These are phyloP conservation scores for Chrysogorgia sp. DNA, from an alignment of 92 coral and sea anemone genomes.

Conservation along the genomic window DNA sequence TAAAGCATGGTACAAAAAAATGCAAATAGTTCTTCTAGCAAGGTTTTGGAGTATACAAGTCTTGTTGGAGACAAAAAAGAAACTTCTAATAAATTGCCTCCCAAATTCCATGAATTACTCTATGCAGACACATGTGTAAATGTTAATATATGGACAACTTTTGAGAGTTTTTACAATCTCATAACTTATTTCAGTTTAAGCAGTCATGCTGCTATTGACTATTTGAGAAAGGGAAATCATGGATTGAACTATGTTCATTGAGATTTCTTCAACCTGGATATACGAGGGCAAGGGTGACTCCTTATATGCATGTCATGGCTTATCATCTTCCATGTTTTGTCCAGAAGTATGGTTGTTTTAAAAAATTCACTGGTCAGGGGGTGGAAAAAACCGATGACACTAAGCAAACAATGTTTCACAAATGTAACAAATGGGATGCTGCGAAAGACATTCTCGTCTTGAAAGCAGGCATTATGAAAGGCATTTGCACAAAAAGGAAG, in stretches of 20 bases:
- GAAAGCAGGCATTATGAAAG: slow-evolving; percentile 26
- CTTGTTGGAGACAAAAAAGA: slow-evolving; percentile 51
- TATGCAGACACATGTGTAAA: slow-evolving; percentile 32
- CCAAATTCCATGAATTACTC: slow-evolving; percentile 23
- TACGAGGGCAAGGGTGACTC: slow-evolving; percentile 58
- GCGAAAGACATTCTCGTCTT: background rate
- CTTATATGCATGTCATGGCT: slow-evolving; percentile 60
- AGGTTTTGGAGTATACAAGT: slow-evolving; percentile 45
- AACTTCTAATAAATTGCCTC: slow-evolving; percentile 21
- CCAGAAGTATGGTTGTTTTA: slow-evolving; percentile 41
- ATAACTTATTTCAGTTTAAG: slow-evolving; percentile 41
- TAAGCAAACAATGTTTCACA: slow-evolving; percentile 5
- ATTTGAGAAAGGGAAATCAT: slow-evolving; percentile 52
- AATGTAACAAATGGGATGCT: slow-evolving; percentile 17
- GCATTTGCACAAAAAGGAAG: background rate
- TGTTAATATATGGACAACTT: slow-evolving; percentile 47
- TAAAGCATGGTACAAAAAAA: slow-evolving; percentile 48
- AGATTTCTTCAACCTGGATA: slow-evolving; percentile 45
- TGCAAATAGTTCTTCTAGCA: slow-evolving; percentile 50
- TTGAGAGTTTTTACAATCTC: too few species aligned
- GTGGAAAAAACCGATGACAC: slow-evolving; percentile 52
- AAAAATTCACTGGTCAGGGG: slow-evolving; percentile 70
- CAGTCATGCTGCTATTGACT: slow-evolving; percentile 31
- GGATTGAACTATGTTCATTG: slow-evolving; percentile 40
- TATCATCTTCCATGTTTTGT: slow-evolving; percentile 66